Evolutionary conservation across 2,888 invertebrate genomes (phyloP), one percentile per base, ranked within the genome.

Genomic region (Saturnia pavonia): DNA sequence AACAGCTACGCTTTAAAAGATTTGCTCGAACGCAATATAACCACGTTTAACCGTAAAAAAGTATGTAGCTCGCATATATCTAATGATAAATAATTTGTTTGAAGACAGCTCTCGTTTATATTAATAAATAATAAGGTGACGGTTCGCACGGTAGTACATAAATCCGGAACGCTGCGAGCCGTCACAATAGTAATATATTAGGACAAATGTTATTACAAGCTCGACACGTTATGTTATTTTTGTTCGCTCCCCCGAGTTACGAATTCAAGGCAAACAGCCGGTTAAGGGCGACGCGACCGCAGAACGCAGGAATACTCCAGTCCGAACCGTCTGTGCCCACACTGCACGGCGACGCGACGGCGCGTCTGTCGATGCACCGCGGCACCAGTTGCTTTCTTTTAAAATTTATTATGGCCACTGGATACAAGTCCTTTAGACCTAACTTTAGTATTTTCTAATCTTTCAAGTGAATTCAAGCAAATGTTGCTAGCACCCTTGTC

Each of bases 161-260:
- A 91, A 91, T 91, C 90, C 87, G 80, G 85, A 80, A 79, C 83
- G 89, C 86, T 86, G 87, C 77, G 83, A 83, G 85, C 85, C 90
- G 91, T 91, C 92, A 91, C 91, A 91, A 91, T 91, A 90, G 88
- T 90, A 88, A 91, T 91, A 91, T 92, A 91, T 91, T 92, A 90
- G 91, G 91, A 91, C 92, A 90, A 91, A 92, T 92, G 91, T 92
- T 92, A 90, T 92, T 91, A 91, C 91, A 91, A 92, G 91, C 90
- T 82, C 83, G 83, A 88, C 88, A 88, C 89, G 88, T 89, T 88
- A 87, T 90, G 91, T 91, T 92, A 92, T 92, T 92, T 92, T 91
- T 89, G 88, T 90, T 82, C 87, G 82, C 83, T 84, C 87, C 85
- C 87, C 83, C 78, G 83, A 80, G 81, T 84, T 83, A 83, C 83